Evolutionary conservation across 2,113 vertebrate species (phyloP).

Genomic region (Montifringilla adamsi): DNA sequence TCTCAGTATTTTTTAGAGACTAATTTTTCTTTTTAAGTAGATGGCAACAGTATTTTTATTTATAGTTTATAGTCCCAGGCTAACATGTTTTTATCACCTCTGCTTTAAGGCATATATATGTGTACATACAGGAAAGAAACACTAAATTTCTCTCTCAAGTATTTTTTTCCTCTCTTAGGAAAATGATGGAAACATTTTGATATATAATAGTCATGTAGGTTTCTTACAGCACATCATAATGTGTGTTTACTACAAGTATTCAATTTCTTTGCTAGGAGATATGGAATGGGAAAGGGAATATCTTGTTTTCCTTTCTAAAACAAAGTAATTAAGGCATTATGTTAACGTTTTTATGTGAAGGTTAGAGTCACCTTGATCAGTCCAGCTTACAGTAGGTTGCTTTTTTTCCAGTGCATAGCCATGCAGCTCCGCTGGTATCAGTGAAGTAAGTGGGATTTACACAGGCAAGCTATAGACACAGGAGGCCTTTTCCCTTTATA

Average conservation of each 20-base stretch:
- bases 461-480: background rate
- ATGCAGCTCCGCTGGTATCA: background rate
- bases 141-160: background rate
- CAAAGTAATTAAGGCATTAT: background rate
- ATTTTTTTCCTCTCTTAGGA: background rate
- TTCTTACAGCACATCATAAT: background rate
- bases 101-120: background rate
- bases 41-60: background rate
- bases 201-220: background rate
- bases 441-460: background rate
- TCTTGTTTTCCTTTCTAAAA: background rate
- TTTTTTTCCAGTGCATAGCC: background rate
- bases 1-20: background rate
- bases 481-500: background rate
- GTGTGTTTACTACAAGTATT: background rate
- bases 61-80: background rate
- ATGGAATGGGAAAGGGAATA: background rate
- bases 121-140: background rate
- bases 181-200: background rate
- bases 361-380: background rate
- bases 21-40: background rate
- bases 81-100: background rate
- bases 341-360: background rate
- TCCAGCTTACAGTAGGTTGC: background rate
- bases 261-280: background rate